Conservation (phyloP, 2,113 vertebrate species). For the Cacatua alba region DNA sequence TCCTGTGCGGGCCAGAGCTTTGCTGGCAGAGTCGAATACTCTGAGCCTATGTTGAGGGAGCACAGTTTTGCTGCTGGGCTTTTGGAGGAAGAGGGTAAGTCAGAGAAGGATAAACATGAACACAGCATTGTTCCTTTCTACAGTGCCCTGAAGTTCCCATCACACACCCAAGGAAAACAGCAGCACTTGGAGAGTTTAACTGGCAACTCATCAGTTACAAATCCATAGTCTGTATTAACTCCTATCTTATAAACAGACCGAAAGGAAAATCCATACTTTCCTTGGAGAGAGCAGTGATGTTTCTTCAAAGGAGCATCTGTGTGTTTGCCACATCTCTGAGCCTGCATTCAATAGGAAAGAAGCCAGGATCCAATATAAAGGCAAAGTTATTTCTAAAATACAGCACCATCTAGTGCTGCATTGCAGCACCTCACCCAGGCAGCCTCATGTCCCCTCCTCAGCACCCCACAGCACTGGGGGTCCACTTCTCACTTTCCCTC, state of each 20-base stretch:
- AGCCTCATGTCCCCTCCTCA: neutral
- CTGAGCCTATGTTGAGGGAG: neutral
- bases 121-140: neutral
- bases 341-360: neutral
- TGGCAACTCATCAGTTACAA: neutral
- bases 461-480: neutral
- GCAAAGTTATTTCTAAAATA: slow-evolving; percentile 56
- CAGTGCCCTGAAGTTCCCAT: neutral
- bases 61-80: neutral
- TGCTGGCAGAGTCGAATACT: neutral
- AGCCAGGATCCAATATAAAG: neutral
- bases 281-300: neutral
- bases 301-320: neutral
- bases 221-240: neutral
- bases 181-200: neutral
- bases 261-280: slow-evolving; percentile 7
- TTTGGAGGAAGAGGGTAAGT: neutral
- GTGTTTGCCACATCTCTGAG: neutral
- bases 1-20: neutral
- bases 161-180: neutral
- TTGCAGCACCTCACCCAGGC: neutral
- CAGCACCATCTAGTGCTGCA: slow-evolving; percentile 62
- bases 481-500: neutral
- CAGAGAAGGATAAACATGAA: neutral
- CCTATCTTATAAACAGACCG: neutral